phyloP scores from a whole-genome alignment of 2,797 vertebrate genomes.

The Notoglanidium macrostoma region DNA sequence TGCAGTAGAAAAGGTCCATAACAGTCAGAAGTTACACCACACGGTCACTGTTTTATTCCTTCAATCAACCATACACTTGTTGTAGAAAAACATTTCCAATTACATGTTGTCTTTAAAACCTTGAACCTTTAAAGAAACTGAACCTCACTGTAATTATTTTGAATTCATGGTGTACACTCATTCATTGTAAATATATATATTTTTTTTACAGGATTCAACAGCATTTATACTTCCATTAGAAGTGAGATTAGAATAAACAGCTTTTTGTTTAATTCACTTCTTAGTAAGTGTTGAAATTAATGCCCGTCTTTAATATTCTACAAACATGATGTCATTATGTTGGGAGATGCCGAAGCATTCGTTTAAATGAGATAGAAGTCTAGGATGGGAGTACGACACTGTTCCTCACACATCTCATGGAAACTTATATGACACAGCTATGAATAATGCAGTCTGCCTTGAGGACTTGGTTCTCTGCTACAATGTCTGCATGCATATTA shows the following conservation, averaged over 20 bases:
- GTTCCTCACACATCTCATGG: background rate
- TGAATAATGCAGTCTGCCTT: slow-evolving; percentile 44
- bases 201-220: background rate
- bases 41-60: no score
- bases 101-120: no score
- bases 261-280: background rate
- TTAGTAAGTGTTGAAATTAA: background rate
- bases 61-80: no score
- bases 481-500: background rate
- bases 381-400: background rate
- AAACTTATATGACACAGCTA: slow-evolving; percentile 28
- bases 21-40: no score
- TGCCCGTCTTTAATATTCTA: background rate
- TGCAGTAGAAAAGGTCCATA: no score
- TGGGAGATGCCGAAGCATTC: background rate
- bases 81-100: no score
- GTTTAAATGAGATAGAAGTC: background rate
- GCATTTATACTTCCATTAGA: background rate
- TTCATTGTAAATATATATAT: background rate
- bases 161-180: background rate
- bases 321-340: background rate
- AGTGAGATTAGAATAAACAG: background rate
- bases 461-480: slow-evolving; percentile 12
- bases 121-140: no score
- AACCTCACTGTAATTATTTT: no score